Base-by-base conservation (phyloP, 2,113 vertebrate species). In the Boulengeromyrus knoepffleri region DNA sequence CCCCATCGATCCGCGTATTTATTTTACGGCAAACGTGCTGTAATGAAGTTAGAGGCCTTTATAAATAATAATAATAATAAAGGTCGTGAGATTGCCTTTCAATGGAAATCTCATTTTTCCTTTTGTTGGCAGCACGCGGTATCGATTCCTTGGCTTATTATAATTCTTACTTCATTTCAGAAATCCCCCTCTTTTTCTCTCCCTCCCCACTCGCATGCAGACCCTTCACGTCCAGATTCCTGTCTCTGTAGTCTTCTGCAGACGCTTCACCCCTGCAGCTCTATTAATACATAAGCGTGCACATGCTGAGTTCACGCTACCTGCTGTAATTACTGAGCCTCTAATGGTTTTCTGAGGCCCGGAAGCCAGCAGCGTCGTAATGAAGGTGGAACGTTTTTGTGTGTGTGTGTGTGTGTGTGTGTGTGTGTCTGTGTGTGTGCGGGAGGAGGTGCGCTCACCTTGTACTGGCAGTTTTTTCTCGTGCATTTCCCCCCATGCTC, bases 41-140 rank as follows among this genome's bases (percentile, higher is more conserved):
- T 94, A 95, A 94, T 12, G 53, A 84, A 91, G 92, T 91, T 49
- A 91, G 91, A 42, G 92, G 92, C 93, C 92, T 93, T 94, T 95
- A 96, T 96, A 96, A 96, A 96, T 96, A 96, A 96, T 94, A 94
- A 93, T 95, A 95, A 96, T 96, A 95, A 96, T 94, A 94, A 96
- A 93, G 90, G 92, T 93, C 92, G 92, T 92, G 89, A 94, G 95
- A 96, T 96, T 93, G 95, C 94, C 95, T 96, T 95, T 95, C 93
- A 94, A 95, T 94, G 95, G 93, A 94, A 95, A 94, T 95, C 95
- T 95, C 93, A 94, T 95, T 87, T 94, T 92, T 94, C 92, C 94
- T 94, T 93, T 94, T 93, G 94, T 95, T 94, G 93, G 92, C 94
- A 96, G 94, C 95, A 95, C 93, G 93, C 93, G 94, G 94, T 95